These are phyloP conservation scores for Netelia fuscicornis DNA, from an alignment of 2,888 invertebrate species.

Conservation along the genomic window DNA sequence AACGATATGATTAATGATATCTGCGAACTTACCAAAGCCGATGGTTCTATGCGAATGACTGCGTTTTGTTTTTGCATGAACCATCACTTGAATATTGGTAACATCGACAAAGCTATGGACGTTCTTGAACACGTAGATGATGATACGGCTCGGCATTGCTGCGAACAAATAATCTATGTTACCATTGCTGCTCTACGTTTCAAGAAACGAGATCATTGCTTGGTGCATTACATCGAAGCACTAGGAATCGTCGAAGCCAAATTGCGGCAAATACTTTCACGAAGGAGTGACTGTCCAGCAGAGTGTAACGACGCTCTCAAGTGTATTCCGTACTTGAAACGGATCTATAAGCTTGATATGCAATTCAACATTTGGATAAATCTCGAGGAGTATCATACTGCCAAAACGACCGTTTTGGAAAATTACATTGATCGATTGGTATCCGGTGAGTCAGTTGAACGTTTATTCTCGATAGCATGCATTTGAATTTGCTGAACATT, in stretches of 20 bases:
- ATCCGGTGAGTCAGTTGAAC: conserved; percentile 67
- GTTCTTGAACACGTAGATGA: conserved; percentile 78
- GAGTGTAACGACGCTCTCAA: conserved; percentile 63
- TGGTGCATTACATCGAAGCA: conserved; percentile 74
- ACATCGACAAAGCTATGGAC: conserved; percentile 77
- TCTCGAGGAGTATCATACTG: conserved; percentile 68
- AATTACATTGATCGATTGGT: conserved; percentile 68
- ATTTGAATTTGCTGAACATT: conserved; percentile 41
- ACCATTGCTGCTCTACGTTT: conserved; percentile 68
- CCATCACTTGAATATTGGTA: conserved; percentile 80
- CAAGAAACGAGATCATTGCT: conserved; percentile 68
- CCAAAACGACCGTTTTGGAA: conserved; percentile 71
- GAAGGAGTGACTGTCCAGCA: conserved; percentile 19
- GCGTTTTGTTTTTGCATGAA: conserved; percentile 78
- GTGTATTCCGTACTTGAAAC: conserved; percentile 71
- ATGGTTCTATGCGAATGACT: conserved; percentile 74
- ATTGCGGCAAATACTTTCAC: conserved; percentile 68
- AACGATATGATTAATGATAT: conserved; percentile 83
- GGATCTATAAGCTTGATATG: conserved; percentile 73
- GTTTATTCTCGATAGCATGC: conserved; percentile 24
- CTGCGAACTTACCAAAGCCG: conserved; percentile 77
- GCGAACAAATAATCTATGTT: conserved; percentile 74
- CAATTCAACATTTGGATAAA: conserved; percentile 73
- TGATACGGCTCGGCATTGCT: conserved; percentile 75
- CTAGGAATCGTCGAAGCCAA: conserved; percentile 73